Base-by-base conservation (phyloP, 2,113 vertebrate species). In the Scomber colias region DNA sequence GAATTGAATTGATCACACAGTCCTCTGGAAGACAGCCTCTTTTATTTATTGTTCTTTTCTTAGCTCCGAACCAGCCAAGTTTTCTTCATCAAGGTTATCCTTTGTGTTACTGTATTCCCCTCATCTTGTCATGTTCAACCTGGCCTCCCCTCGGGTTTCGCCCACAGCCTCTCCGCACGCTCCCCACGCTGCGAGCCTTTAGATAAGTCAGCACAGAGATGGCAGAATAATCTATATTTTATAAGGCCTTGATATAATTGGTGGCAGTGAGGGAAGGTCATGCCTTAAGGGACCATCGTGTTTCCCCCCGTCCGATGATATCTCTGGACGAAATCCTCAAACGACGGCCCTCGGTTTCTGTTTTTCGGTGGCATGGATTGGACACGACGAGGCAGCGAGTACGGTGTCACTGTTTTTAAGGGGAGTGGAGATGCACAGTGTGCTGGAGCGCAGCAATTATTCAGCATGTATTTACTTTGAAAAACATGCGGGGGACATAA, bases 221-320 rank as follows among this genome's bases (percentile, higher is more conserved):
- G 91, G 87, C 90, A 93, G 85, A 79, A 79, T 91, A 91, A 94
- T 95, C 93, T 92, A 93, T 94, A 94, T 93, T 94, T 95, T 91
- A 94, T 93, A 92, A 92, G 89, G 78, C 73, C 86, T 90, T 89
- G 82, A 90, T 91, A 90, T 94, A 94, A 94, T 94, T 95, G 91
- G 89, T 91, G 89, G 78, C 88, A 83, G 71, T 55, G 84, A 84
- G 71, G 82, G 91, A 91, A 93, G 92, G 92, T 94, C 91, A 87
- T 81, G 76, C 86, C 89, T 94, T 88, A 21, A 24, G 91, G 91
- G 89, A 59, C 74, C 77, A 15, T 83, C 46, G 64, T 71, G 71
- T 70, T 56, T 77, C 66, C 54, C 73, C 77, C 77, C 65, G 53
- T 72, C 77, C 16, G 46, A 27, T 79, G 65, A 73, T 80, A 77